Evolutionary conservation across 2,888 invertebrate species (phyloP).

Genomic region (Didymodactylos carnosus): DNA sequence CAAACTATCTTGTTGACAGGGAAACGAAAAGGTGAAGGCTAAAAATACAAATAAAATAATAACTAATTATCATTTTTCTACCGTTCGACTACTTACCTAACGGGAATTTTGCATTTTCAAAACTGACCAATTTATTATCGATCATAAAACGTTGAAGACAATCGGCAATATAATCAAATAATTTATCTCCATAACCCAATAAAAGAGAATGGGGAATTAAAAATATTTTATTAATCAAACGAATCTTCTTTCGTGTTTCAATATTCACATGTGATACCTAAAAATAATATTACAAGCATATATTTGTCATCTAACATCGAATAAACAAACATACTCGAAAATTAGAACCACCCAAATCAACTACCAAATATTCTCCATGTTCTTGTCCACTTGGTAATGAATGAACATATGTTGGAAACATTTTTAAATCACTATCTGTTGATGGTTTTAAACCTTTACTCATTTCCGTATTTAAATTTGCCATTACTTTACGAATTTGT

Average conservation of each 20-base stretch:
- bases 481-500: background rate
- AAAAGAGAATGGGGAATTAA: background rate
- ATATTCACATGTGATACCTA: background rate
- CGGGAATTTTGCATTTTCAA: background rate
- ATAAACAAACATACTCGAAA: constrained; percentile 85
- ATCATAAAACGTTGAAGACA: background rate
- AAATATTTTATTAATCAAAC: background rate
- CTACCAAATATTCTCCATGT: constrained; percentile 74
- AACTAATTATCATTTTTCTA: background rate
- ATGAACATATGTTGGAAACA: constrained; percentile 83
- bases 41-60: constrained; percentile 40
- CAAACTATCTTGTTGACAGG: constrained; percentile 62
- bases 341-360: constrained; percentile 93
- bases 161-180: background rate
- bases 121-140: background rate
- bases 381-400: constrained; percentile 76
- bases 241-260: background rate
- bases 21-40: constrained; percentile 95
- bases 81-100: background rate
- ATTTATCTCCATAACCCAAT: background rate
- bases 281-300: too few species aligned
- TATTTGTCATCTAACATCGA: too few species aligned
- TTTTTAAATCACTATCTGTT: constrained; percentile 41
- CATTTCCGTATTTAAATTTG: background rate
- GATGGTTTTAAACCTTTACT: background rate